A percentile compares a stretch with the other conserved stretches of the same genome.
Evolutionary conservation across 2,797 vertebrate species (phyloP).

Genomic region (Neomorphus geoffroyi): DNA sequence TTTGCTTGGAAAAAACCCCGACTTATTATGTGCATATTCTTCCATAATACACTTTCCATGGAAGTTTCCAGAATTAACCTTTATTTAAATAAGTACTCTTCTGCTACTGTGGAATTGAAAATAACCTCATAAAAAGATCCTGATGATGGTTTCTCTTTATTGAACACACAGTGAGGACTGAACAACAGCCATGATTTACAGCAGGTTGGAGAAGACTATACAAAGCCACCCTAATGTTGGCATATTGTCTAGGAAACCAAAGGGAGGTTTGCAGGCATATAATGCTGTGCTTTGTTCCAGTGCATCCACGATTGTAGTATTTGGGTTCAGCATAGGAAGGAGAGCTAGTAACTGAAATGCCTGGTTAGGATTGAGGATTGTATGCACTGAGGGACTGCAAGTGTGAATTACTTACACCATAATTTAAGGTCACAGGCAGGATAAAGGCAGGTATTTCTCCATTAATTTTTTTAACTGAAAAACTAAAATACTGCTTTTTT

Average conservation of each 20-base stretch:
- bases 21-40: not conserved
- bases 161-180: not conserved
- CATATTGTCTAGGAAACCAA: not conserved
- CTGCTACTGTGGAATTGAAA: not conserved
- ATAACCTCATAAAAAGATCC: not conserved
- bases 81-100: not conserved
- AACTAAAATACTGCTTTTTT: not conserved
- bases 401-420: not conserved
- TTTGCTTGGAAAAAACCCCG: not conserved
- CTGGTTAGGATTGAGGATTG: not conserved
- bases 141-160: not conserved
- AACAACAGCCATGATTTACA: not conserved
- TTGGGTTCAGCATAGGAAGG: not conserved
- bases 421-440: not conserved
- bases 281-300: not conserved
- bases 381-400: fast-evolving
- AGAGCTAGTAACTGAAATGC: not conserved
- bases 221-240: too few relatives aligned
- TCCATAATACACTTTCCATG: not conserved
- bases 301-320: fast-evolving
- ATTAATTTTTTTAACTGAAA: not conserved
- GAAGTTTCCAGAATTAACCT: not conserved
- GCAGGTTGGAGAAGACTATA: too few relatives aligned
- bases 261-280: not conserved
- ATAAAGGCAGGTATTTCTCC: not conserved